Conservation (phyloP, 1,140 invertebrate species). For the Mercenaria mercenaria region DNA sequence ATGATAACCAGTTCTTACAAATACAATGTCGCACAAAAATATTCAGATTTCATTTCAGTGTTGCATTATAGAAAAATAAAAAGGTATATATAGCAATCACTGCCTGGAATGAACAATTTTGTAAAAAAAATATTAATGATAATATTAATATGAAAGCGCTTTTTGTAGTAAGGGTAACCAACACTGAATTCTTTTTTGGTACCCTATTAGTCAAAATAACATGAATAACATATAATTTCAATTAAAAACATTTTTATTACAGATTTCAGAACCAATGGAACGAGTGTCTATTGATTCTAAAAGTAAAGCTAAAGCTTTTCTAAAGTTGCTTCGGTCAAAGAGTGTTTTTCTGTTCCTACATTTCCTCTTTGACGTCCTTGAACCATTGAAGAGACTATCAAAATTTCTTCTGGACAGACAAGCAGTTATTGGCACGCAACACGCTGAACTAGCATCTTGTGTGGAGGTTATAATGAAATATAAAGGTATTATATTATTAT, state of each 20-base stretch:
- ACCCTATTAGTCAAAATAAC: background rate
- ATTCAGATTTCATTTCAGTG: too few relatives aligned
- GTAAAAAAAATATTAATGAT: background rate
- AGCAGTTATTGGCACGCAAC: constrained; percentile 7
- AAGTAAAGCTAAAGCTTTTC: constrained; percentile 18
- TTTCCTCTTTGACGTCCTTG: constrained; percentile 26
- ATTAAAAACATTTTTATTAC: background rate
- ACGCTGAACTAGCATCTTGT: constrained; percentile 11
- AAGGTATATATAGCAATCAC: too few relatives aligned
- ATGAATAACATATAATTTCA: background rate
- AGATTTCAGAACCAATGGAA: constrained; percentile 14
- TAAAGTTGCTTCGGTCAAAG: constrained; percentile 10
- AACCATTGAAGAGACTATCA: background rate
- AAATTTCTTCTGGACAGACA: background rate
- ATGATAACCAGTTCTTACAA: constrained; percentile 25
- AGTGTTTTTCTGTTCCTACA: constrained; percentile 1
- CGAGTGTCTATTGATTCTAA: constrained; percentile 25
- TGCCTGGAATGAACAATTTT: too few relatives aligned
- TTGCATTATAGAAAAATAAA: too few relatives aligned
- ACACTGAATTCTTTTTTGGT: background rate
- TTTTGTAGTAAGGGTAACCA: background rate
- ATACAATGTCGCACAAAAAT: constrained; percentile 2
- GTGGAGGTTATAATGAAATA: constrained; percentile 28
- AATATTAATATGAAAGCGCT: background rate
- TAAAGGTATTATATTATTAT: constrained; percentile 6